Percentiles rank a stretch among this genome's conserved stretches.
Conservation (phyloP, 1,140 invertebrate genomes). For the Neodiprion lecontei region DNA sequence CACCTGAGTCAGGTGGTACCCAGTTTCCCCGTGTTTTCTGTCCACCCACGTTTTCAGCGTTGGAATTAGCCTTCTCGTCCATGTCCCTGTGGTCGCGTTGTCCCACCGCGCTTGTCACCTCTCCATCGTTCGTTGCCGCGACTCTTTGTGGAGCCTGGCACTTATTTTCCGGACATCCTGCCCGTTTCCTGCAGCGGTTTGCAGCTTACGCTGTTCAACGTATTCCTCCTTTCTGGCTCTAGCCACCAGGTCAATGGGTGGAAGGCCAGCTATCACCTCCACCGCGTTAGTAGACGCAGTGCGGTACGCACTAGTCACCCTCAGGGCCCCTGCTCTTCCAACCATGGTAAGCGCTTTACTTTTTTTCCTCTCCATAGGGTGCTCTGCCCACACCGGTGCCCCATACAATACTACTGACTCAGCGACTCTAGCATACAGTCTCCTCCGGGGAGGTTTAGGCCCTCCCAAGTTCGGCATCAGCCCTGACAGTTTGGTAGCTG, state of each 20-base stretch:
- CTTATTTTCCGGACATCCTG: constrained; percentile 15
- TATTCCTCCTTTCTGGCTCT: constrained; percentile 1
- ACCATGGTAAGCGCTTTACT: constrained; percentile 19
- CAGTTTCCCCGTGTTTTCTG: constrained; percentile 25
- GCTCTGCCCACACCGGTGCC: constrained; percentile 19
- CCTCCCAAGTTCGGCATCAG: background rate
- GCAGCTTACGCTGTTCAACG: background rate
- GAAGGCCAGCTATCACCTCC: constrained; percentile 28
- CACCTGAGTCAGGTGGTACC: constrained; percentile 33
- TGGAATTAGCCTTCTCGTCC: constrained; percentile 30
- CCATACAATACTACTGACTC: constrained; percentile 31
- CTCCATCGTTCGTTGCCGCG: background rate
- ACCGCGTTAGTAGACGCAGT: constrained; percentile 29
- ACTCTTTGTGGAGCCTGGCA: background rate
- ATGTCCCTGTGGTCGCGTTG: constrained; percentile 19
- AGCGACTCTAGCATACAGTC: constrained; percentile 23
- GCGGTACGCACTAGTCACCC: constrained; percentile 30
- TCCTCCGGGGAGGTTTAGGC: constrained; percentile 21
- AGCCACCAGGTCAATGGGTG: constrained; percentile 33
- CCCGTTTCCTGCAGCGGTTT: constrained; percentile 7
- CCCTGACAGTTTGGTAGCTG: constrained; percentile 5
- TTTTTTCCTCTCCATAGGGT: constrained; percentile 16
- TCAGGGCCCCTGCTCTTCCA: constrained; percentile 26
- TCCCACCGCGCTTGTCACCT: constrained; percentile 27
- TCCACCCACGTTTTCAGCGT: constrained; percentile 28